Base-by-base conservation (phyloP, 2,113 vertebrate genomes). In the Hippopotamus amphibius region DNA sequence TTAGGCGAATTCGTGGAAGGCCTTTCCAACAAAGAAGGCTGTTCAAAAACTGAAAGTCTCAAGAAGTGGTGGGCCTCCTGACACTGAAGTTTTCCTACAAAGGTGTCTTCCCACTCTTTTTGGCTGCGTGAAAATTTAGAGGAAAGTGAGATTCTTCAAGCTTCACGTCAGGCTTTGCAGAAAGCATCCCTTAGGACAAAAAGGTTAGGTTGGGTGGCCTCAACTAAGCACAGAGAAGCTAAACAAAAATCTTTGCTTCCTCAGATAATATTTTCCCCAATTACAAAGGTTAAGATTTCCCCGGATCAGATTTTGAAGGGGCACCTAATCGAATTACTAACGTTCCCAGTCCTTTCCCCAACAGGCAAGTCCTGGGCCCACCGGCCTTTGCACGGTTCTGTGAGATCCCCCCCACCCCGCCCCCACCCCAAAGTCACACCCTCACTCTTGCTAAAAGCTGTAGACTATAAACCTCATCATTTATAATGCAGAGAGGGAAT, bases 401-500 rank as follows among this genome's bases (percentile, higher is more conserved):
- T 37, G 37, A 37, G 37, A 37, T 37, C 37, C 17, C 5, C 15
- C 6, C 9, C 0, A 5, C 9, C 15, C 13, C 24, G 8, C 2
- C 22, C 57, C 21, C 53, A n/a, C 95, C 95, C 41, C 97, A 94
- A 86, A 97, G 96, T 98, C 98, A 98, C 92, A 97, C 97, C 97
- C 96, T 80, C 96, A 55, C 95, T 97, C 97, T 97, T 92, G 96
- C 97, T 98, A 97, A 98, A 98, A 98, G 97, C 98, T 92, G 97
- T 33, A 66, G 96, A 97, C 94, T 41, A 63, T 87, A 76, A 98
- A 66, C 96, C 68, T 97, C 97, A 95, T 98, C 98, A 97, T 98
- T 96, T 97, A 98, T 98, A 98, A 98, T 97, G 98, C 96, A 98
- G 96, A 98, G 97, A 98, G 94, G 68, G 69, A 96, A 96, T 97